A percentile compares a stretch with the other conserved stretches of the same genome.
Conservation (phyloP, 2,113 vertebrate genomes). For the Salvelinus alpinus region DNA sequence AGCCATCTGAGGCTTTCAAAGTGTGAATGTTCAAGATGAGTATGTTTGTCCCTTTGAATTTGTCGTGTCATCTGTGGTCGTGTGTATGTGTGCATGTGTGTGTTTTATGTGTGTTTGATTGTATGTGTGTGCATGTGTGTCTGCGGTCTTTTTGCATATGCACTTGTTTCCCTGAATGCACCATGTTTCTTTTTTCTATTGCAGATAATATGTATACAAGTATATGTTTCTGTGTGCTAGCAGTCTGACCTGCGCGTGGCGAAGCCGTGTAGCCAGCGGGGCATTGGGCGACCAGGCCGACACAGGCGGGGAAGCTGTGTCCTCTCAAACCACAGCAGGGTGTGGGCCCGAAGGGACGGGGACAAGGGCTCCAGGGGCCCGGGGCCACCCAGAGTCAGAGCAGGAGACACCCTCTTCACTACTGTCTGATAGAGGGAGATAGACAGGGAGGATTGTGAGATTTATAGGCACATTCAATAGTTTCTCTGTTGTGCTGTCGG, state of each 20-base stretch:
- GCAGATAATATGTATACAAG: too few species aligned
- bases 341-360: constrained; percentile 46
- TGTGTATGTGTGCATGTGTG: neutral
- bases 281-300: constrained; percentile 28
- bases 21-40: too few species aligned
- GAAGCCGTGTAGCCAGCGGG: constrained; percentile 58
- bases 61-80: too few species aligned
- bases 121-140: constrained; percentile 24
- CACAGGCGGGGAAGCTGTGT: constrained; percentile 52
- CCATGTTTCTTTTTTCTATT: too few species aligned
- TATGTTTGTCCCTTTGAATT: too few species aligned
- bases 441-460: neutral
- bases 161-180: too few species aligned
- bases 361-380: constrained; percentile 42
- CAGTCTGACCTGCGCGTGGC: constrained; percentile 52
- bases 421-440: constrained; percentile 9
- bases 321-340: constrained; percentile 58
- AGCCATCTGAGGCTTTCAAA: too few species aligned
- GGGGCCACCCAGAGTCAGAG: constrained; percentile 27
- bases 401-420: constrained; percentile 39
- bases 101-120: neutral
- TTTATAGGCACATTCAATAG: neutral
- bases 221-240: neutral
- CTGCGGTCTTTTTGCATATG: neutral
- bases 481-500: neutral